Percentiles rank a stretch among this genome's conserved stretches.
Evolutionary conservation across 1,140 invertebrate species (phyloP).

Genomic region (Antheraea pernyi): DNA sequence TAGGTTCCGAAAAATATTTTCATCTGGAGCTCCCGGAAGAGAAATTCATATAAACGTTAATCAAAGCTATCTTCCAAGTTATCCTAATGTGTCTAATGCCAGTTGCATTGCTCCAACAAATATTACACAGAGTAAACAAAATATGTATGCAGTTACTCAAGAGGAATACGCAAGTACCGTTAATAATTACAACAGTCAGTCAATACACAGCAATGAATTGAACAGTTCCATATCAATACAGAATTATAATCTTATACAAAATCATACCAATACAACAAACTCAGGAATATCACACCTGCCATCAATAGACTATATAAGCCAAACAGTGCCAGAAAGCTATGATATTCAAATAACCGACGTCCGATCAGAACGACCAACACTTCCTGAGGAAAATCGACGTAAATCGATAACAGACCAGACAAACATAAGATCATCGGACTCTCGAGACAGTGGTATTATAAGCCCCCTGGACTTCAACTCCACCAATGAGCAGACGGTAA

Average conservation of each 20-base stretch:
- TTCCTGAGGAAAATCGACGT: background rate
- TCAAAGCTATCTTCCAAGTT: background rate
- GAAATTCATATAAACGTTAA: constrained; percentile 7
- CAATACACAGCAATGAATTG: background rate
- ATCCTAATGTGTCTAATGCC: background rate
- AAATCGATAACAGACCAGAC: background rate
- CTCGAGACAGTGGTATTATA: constrained; percentile 23
- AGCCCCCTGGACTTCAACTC: constrained; percentile 19
- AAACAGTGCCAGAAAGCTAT: background rate
- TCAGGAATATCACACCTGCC: background rate
- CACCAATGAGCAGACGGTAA: constrained; percentile 4
- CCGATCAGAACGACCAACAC: background rate
- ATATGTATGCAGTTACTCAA: background rate
- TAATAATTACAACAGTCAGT: background rate
- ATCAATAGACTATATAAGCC: background rate
- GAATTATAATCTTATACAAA: background rate
- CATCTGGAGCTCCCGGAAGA: constrained; percentile 8
- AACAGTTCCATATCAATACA: background rate
- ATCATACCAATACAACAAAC: background rate
- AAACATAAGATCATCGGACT: constrained; percentile 10
- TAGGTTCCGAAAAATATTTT: constrained; percentile 8
- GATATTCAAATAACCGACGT: background rate
- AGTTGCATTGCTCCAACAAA: background rate
- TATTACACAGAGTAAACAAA: background rate
- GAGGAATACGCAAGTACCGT: background rate